Evolutionary conservation across 2,888 invertebrate genomes (phyloP).

Genomic region (Macroteleia sp.): DNA sequence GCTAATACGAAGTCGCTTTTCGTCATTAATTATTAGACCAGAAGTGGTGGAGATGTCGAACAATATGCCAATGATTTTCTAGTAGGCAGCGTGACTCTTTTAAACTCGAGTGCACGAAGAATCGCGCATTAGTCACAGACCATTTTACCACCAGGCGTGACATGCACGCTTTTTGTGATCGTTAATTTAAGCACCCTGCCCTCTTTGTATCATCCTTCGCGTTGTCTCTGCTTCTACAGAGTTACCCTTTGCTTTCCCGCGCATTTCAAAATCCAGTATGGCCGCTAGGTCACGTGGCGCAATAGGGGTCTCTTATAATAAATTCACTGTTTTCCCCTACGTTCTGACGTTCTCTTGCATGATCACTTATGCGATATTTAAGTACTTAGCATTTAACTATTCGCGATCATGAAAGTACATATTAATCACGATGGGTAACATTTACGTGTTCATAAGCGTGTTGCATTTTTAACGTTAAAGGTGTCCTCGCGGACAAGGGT

Average conservation of each 20-base stretch:
- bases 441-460: conserved; percentile 18
- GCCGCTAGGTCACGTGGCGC: conserved; percentile 80
- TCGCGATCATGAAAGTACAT: conserved; percentile 32
- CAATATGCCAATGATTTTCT: conserved; percentile 79
- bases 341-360: conserved; percentile 32
- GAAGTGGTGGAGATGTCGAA: conserved; percentile 67
- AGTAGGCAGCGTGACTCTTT: conserved; percentile 66
- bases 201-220: conserved; percentile 58
- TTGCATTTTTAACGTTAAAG: conserved; percentile 17
- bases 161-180: conserved; percentile 75
- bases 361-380: conserved; percentile 60
- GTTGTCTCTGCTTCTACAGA: conserved; percentile 42
- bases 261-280: conserved; percentile 80
- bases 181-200: conserved; percentile 75
- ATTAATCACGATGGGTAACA: conserved; percentile 29
- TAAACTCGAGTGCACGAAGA: conserved; percentile 70
- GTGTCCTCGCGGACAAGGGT: no score
- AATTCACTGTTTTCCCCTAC: conserved; percentile 68
- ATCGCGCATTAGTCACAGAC: conserved; percentile 82
- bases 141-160: conserved; percentile 83
- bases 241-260: conserved; percentile 71
- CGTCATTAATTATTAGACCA: conserved; percentile 74
- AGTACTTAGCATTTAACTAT: conserved; percentile 43
- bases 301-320: conserved; percentile 77
- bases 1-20: conserved; percentile 68